Base-by-base conservation (phyloP, 2,113 vertebrate species). In the Festucalex cinctus region DNA sequence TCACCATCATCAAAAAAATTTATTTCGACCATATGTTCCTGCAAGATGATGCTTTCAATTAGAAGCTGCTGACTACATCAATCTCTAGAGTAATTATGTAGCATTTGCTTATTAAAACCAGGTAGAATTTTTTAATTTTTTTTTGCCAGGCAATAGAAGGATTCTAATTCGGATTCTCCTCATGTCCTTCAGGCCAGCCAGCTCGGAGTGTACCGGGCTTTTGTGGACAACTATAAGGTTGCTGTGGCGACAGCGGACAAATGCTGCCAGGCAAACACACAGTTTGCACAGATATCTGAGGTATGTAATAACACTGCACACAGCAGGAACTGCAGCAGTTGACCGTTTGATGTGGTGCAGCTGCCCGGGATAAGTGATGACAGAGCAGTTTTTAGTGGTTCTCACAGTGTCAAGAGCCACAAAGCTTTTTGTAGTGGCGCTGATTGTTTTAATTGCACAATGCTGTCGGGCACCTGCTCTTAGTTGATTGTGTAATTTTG, bases 241-340 rank as follows among this genome's bases (percentile, higher is more conserved):
- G 97, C 97, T 49, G 95, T 99, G 93, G 97, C 95, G 86, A 99
- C 92, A 0, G 97, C 95, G 0, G 97, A 99, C 92, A 98, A 98
- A 77, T 99, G 97, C 91, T 98, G 97, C 91, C 97, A 98, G 91
- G 96, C 96, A 80, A 98, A 98, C 71, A 84, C 91, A 75, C 96
- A 99, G 91, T 99, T 99, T 85, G 95, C 97, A 68, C 93, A 99
- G 89, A 99, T 99, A 92, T 99, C 96, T 9, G 96, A 98, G 97
- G 97, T 98, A 95, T 85, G 86, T 72, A 63, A 77, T 77, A 75
- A 68, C 28, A 35, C 73, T 46, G 59, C 41, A 0, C 73, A 17
- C 79, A 74, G 84, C 73, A 2, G 74, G 74, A 16, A 35, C 57
- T 14, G 54, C 69, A 13, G 75, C 74, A 56, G 74, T 53, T 35